Conservation (phyloP, 1,140 invertebrate species). For the Dreissena rostriformis region DNA sequence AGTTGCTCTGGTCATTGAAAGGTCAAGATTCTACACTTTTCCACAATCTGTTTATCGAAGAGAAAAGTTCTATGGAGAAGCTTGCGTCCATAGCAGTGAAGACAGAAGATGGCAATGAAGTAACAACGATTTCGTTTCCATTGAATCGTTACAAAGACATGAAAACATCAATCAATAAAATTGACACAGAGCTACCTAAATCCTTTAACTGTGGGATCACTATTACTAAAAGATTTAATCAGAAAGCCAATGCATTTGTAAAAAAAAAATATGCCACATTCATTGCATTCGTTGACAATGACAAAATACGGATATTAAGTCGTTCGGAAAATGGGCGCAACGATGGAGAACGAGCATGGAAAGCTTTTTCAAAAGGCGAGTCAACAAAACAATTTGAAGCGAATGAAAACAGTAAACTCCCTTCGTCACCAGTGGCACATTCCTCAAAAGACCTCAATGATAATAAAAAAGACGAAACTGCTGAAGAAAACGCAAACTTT, state of each 20-base stretch:
- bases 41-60: neutral
- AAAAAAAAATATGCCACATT: neutral
- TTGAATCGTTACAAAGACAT: neutral
- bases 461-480: neutral
- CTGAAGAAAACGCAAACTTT: neutral
- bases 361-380: neutral
- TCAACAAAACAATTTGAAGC: neutral
- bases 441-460: neutral
- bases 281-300: neutral
- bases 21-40: neutral
- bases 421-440: neutral
- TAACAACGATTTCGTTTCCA: neutral
- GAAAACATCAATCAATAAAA: neutral
- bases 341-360: neutral
- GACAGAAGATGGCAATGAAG: too few relatives aligned
- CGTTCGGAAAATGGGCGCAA: neutral
- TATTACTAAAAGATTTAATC: neutral
- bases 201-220: neutral
- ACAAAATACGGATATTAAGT: neutral
- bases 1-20: constrained; percentile 11
- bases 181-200: neutral
- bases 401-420: neutral
- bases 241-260: neutral
- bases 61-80: neutral
- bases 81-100: too few relatives aligned